A percentile compares a stretch with the other conserved stretches of the same genome.
Evolutionary conservation across 2,888 invertebrate species (phyloP).

Genomic region (Ommatoiulus sabulosus): DNA sequence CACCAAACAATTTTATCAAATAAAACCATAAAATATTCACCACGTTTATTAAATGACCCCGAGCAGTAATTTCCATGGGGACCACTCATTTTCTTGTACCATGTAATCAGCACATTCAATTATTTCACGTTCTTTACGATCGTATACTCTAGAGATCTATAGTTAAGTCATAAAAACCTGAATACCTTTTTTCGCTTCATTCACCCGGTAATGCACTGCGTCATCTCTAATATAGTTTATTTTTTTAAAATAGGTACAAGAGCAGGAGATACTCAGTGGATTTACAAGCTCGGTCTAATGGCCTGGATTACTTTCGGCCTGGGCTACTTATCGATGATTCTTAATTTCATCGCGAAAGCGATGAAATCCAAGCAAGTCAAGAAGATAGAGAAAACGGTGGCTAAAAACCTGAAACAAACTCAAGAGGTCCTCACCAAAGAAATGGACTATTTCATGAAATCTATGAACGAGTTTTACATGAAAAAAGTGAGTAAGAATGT

Average conservation of each 20-base stretch:
- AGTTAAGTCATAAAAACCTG: too few relatives aligned
- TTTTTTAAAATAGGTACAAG: slow-evolving; percentile 61
- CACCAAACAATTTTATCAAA: too few relatives aligned
- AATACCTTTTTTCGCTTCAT: too few relatives aligned
- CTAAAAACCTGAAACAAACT: slow-evolving; percentile 58
- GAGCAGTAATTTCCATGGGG: too few relatives aligned
- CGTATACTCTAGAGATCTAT: too few relatives aligned
- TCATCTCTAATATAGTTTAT: background rate
- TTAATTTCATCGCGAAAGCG: slow-evolving; percentile 64
- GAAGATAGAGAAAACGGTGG: slow-evolving; percentile 59
- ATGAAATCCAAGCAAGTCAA: slow-evolving; percentile 60
- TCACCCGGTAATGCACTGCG: background rate
- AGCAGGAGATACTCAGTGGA: slow-evolving; percentile 64
- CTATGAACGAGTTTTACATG: slow-evolving; percentile 58
- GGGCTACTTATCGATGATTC: slow-evolving; percentile 86
- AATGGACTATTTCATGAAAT: slow-evolving; percentile 59
- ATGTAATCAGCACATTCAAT: too few relatives aligned
- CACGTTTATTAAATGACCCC: too few relatives aligned
- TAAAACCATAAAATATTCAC: too few relatives aligned
- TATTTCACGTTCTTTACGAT: too few relatives aligned
- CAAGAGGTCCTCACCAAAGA: slow-evolving; percentile 59
- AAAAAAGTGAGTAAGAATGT: slow-evolving; percentile 47
- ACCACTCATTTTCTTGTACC: too few relatives aligned
- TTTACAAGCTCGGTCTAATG: slow-evolving; percentile 85
- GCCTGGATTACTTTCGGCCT: slow-evolving; percentile 92